A percentile compares a stretch with the other conserved stretches of the same genome.
These are phyloP conservation scores for Muscidifurax raptorellus DNA, from an alignment of 1,140 invertebrate species.

Conservation along the genomic window DNA sequence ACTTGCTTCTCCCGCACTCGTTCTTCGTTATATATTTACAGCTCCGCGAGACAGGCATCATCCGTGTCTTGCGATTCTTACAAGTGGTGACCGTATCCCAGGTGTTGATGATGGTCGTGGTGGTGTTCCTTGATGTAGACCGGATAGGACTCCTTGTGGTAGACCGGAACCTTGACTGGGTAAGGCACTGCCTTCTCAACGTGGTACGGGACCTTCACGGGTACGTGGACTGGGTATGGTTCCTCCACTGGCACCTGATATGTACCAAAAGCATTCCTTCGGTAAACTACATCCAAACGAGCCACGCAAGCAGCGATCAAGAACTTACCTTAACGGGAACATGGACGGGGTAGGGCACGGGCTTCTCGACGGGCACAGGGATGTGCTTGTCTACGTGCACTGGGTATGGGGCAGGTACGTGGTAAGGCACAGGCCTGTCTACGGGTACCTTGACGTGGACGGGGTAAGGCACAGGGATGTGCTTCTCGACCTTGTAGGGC, in stretches of 20 bases:
- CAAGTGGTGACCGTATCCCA: conserved; percentile 22
- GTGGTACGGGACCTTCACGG: conserved; percentile 63
- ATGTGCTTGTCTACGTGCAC: conserved; percentile 78
- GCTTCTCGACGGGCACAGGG: conserved; percentile 75
- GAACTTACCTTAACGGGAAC: conserved; percentile 74
- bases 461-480: conserved; percentile 68
- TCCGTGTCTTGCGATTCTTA: not conserved
- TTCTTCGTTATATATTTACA: conserved; percentile 36
- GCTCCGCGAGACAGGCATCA: not conserved
- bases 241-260: conserved; percentile 72
- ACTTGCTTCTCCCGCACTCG: not conserved
- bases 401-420: conserved; percentile 77
- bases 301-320: not conserved
- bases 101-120: conserved; percentile 52
- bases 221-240: conserved; percentile 68
- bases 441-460: conserved; percentile 74
- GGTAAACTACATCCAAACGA: not conserved
- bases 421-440: conserved; percentile 76
- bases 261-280: not conserved
- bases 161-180: conserved; percentile 68
- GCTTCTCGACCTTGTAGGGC: conserved; percentile 72
- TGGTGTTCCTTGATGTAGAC: conserved; percentile 76
- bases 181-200: conserved; percentile 70
- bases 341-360: conserved; percentile 75
- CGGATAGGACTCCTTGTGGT: conserved; percentile 68